These are phyloP conservation scores for Taeniopygia guttata DNA, from an alignment of 2,797 vertebrate genomes.

Conservation along the genomic window DNA sequence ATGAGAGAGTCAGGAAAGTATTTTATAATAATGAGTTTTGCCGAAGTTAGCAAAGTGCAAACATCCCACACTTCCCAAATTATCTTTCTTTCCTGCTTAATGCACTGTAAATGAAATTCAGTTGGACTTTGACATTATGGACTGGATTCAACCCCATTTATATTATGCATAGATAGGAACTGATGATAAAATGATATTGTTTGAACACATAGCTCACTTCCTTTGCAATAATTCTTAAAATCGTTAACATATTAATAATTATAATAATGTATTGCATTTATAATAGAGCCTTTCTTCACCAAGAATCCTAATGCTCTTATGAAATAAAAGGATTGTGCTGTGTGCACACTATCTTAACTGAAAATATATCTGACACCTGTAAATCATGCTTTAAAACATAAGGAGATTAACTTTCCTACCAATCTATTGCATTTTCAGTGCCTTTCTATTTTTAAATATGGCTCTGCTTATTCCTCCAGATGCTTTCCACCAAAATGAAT, in stretches of 20 bases:
- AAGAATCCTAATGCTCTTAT: not conserved
- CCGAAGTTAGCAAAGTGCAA: constrained; percentile 32
- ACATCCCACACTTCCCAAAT: constrained; percentile 47
- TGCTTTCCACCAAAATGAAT: not conserved
- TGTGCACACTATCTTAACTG: not conserved
- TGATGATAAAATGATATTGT: constrained; percentile 19
- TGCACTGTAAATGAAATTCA: constrained; percentile 48
- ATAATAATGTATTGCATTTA: not conserved
- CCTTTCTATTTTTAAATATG: not conserved
- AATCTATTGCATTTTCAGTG: not conserved
- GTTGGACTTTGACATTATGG: constrained; percentile 17
- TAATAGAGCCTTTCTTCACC: constrained; percentile 49
- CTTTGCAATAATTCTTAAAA: constrained; percentile 30
- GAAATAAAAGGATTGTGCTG: not conserved
- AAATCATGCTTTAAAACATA: not conserved
- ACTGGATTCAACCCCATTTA: constrained; percentile 38
- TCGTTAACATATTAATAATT: constrained; percentile 25
- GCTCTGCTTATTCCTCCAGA: not conserved
- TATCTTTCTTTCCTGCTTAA: constrained; percentile 59
- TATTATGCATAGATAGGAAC: constrained; percentile 14
- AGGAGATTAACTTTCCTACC: not conserved
- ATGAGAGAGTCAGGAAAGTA: not conserved
- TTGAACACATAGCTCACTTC: constrained; percentile 49
- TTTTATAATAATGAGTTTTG: not conserved
- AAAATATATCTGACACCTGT: not conserved